phyloP scores from a whole-genome alignment of 2,888 invertebrate genomes.

The Anodontia alba region DNA sequence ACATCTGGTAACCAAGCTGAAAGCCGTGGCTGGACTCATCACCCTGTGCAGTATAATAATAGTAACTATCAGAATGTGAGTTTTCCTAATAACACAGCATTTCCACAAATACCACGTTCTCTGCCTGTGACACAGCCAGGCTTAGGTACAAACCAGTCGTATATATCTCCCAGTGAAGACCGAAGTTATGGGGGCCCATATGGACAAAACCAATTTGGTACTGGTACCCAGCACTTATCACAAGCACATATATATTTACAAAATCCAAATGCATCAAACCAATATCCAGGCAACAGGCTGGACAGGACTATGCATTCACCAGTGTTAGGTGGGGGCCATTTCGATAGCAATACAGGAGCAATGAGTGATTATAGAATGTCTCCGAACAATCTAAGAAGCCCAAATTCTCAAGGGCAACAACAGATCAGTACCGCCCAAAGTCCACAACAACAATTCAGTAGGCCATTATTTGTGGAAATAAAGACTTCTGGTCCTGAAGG shows the following conservation, averaged over 20 bases:
- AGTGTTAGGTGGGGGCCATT: slow-evolving; percentile 16
- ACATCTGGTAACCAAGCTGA: slow-evolving; percentile 25
- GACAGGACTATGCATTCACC: slow-evolving; percentile 38
- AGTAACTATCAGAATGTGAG: slow-evolving; percentile 47
- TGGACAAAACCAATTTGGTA: slow-evolving; percentile 30
- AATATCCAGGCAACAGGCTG: slow-evolving; percentile 29
- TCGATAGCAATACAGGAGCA: slow-evolving; percentile 6
- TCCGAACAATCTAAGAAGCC: slow-evolving; percentile 25
- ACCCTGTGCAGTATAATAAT: slow-evolving; percentile 40
- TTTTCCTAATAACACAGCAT: slow-evolving; percentile 36
- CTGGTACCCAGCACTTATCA: slow-evolving; percentile 57
- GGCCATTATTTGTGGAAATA: slow-evolving; percentile 52
- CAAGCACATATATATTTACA: slow-evolving; percentile 60
- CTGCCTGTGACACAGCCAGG: slow-evolving; percentile 36
- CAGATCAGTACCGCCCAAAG: background rate
- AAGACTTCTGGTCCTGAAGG: slow-evolving; percentile 40
- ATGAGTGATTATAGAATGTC: slow-evolving; percentile 35
- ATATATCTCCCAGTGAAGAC: slow-evolving; percentile 51
- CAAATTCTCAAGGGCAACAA: slow-evolving; percentile 11
- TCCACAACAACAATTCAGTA: slow-evolving; percentile 8
- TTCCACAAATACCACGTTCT: slow-evolving; percentile 38
- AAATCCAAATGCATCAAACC: slow-evolving; percentile 44
- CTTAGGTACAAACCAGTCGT: slow-evolving; percentile 40
- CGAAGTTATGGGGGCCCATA: slow-evolving; percentile 19
- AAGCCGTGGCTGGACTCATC: slow-evolving; percentile 37